These are phyloP conservation scores for Psittacus erithacus DNA, from an alignment of 2,113 vertebrate species.

Conservation along the genomic window DNA sequence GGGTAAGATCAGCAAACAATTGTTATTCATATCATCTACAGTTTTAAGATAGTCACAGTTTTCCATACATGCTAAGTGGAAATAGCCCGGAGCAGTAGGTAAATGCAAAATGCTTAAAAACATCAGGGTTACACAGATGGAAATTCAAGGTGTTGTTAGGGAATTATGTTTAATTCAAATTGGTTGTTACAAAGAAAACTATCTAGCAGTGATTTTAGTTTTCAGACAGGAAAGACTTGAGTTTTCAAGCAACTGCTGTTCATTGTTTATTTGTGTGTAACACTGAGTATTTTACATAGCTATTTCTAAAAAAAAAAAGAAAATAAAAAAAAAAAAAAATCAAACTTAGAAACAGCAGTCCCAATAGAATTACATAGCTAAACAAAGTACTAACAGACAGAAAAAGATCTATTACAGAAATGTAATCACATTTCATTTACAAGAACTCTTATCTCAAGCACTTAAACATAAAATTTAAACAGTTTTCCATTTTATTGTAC, in stretches of 20 bases:
- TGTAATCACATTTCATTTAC: slow-evolving; percentile 73
- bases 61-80: slow-evolving; percentile 71
- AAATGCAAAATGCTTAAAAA: slow-evolving; percentile 80
- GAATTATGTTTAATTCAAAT: slow-evolving; percentile 78
- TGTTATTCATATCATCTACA: slow-evolving; percentile 88
- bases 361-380: slow-evolving; percentile 62
- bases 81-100: slow-evolving; percentile 86
- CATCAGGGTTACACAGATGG: slow-evolving; percentile 78
- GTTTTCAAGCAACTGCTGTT: slow-evolving; percentile 39
- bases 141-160: slow-evolving; percentile 81
- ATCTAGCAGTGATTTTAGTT: not conserved
- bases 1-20: slow-evolving; percentile 83
- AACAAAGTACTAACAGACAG: slow-evolving; percentile 53
- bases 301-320: not conserved
- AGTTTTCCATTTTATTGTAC: slow-evolving; percentile 68
- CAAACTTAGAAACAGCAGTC: slow-evolving; percentile 26
- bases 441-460: slow-evolving; percentile 69
- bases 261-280: slow-evolving; percentile 45
- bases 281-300: not conserved
- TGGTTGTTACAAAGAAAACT: slow-evolving; percentile 68
- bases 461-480: slow-evolving; percentile 69
- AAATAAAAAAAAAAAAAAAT: not conserved
- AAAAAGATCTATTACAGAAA: slow-evolving; percentile 62
- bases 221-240: slow-evolving; percentile 16
- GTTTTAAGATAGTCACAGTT: slow-evolving; percentile 79